phyloP scores from a whole-genome alignment of 2,113 vertebrate genomes.

The Psettodes erumei region DNA sequence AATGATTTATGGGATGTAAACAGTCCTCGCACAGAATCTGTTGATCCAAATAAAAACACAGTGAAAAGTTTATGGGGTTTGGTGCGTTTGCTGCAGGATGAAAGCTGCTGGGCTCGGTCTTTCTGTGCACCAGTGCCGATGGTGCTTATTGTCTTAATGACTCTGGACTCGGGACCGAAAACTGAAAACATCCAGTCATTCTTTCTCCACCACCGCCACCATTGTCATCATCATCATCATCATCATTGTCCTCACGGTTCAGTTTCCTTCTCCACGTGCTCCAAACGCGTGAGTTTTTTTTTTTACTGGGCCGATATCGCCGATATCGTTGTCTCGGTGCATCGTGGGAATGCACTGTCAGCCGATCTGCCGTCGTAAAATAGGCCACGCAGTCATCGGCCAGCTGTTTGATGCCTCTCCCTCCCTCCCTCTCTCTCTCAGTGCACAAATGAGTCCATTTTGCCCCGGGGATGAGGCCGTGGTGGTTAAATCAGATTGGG shows the following conservation, averaged over 20 bases:
- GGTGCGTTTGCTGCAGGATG: background rate
- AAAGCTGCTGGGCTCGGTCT: background rate
- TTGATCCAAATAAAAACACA: background rate
- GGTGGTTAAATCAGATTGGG: conserved; percentile 73
- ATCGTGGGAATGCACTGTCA: conserved; percentile 47
- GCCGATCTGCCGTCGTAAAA: conserved; percentile 72
- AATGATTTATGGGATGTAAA: background rate
- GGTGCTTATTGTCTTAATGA: no score
- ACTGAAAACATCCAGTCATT: no score
- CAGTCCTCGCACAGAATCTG: background rate
- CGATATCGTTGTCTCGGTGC: conserved; percentile 46
- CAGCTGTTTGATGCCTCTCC: conserved; percentile 65
- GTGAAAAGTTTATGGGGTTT: background rate
- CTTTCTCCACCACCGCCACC: no score
- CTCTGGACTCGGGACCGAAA: conserved; percentile 3
- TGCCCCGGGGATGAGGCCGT: conserved; percentile 60
- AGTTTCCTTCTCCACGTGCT: no score
- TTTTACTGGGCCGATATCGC: conserved; percentile 60
- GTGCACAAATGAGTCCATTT: conserved; percentile 69
- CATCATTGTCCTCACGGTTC: background rate
- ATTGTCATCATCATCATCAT: conserved; percentile 1
- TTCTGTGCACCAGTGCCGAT: no score
- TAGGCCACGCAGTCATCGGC: conserved; percentile 72
- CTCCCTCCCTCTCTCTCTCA: conserved; percentile 12
- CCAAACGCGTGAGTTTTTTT: conserved; percentile 40